Conservation (phyloP, 2,888 invertebrate species). For the Chloroclysta siterata region DNA sequence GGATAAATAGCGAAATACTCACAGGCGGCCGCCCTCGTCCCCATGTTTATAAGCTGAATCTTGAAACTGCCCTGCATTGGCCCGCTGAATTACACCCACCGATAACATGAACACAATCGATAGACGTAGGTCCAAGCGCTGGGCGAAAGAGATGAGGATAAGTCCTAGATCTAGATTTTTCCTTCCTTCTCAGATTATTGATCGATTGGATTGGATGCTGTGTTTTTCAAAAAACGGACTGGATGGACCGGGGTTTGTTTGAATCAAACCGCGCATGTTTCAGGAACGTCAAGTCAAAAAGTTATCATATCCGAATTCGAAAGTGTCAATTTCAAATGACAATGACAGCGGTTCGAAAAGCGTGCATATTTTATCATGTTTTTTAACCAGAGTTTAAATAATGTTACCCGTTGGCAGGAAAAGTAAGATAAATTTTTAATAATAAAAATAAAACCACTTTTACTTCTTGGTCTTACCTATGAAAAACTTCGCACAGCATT, state of each 20-base stretch:
- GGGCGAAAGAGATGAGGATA: slow-evolving; percentile 81
- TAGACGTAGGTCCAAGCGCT: slow-evolving; percentile 55
- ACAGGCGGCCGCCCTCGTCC: slow-evolving; percentile 97
- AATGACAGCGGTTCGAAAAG: slow-evolving; percentile 4
- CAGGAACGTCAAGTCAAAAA: slow-evolving; percentile 41
- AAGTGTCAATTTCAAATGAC: slow-evolving; percentile 29
- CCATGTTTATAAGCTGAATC: slow-evolving; percentile 92
- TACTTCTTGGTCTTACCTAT: too few relatives aligned
- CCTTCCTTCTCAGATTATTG: slow-evolving; percentile 73
- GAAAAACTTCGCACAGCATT: too few relatives aligned
- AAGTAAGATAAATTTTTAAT: too few relatives aligned
- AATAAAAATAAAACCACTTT: too few relatives aligned
- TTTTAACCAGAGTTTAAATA: too few relatives aligned
- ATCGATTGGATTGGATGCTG: slow-evolving; percentile 51
- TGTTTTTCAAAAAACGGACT: slow-evolving; percentile 3
- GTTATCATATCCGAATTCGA: slow-evolving; percentile 3
- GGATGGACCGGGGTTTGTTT: slow-evolving; percentile 2
- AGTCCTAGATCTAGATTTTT: slow-evolving; percentile 79
- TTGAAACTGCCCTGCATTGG: slow-evolving; percentile 88
- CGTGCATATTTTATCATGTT: too few relatives aligned
- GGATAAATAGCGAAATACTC: slow-evolving; percentile 72
- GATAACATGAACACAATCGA: slow-evolving; percentile 68
- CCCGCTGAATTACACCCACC: slow-evolving; percentile 62
- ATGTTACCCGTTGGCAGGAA: too few relatives aligned
- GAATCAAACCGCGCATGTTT: slow-evolving; percentile 48